Evolutionary conservation across 2,113 vertebrate genomes (phyloP).

Genomic region (Nycticebus coucang): DNA sequence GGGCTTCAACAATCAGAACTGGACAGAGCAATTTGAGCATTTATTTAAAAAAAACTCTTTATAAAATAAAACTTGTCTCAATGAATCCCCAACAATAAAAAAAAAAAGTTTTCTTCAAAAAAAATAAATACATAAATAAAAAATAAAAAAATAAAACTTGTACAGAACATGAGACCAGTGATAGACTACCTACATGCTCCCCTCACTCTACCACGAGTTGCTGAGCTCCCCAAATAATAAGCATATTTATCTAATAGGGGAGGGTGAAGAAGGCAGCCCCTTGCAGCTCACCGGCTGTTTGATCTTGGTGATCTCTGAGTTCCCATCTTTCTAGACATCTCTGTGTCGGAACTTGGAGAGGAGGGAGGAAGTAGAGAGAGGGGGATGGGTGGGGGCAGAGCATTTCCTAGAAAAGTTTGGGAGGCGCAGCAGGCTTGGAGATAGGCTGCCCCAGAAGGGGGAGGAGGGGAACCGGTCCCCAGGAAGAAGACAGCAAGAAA

Average conservation of each 20-base stretch:
- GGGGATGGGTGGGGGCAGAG: background rate
- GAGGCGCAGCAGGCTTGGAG: background rate
- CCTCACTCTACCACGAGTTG: background rate
- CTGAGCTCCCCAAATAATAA: background rate
- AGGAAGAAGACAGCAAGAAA: background rate
- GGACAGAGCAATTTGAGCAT: background rate
- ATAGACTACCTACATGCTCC: background rate
- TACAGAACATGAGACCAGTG: background rate
- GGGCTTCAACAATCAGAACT: background rate
- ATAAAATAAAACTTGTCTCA: conserved; percentile 43
- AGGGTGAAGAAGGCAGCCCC: background rate
- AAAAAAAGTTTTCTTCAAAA: too few species aligned
- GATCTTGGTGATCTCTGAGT: background rate
- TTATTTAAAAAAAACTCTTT: background rate
- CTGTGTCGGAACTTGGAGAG: background rate
- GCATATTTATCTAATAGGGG: background rate
- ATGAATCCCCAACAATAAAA: too few species aligned
- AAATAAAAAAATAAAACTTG: conserved; percentile 38
- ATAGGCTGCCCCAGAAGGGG: background rate
- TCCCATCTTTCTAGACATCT: background rate
- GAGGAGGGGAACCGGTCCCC: background rate
- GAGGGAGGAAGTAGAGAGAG: too few species aligned
- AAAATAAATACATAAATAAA: too few species aligned
- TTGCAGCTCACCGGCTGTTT: background rate
- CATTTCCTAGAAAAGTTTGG: background rate